Base-by-base conservation (phyloP, 2,888 invertebrate species). In the Melanotus villosus region DNA sequence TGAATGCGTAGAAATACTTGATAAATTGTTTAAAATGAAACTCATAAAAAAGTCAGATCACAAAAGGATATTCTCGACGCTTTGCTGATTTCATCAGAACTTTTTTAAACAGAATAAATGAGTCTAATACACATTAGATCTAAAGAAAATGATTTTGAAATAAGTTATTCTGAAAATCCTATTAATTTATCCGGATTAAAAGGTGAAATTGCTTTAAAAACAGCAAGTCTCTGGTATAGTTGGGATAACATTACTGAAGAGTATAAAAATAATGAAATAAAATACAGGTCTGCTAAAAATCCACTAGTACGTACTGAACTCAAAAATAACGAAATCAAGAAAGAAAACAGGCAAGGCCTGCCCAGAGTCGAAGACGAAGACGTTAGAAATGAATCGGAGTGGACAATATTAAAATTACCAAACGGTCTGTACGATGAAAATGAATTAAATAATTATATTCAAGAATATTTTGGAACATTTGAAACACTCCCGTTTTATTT, bases 1-100 rank as follows among this genome's bases (percentile, higher is more conserved):
- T 66, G 60, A 66, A 66, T 62, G 60, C 66, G 60, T 66, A 47
- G 60, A 66, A 60, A 66, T 66, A 60, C 66, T 66, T 66, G 60
- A 66, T 66, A 66, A 65, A 47, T 47, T 47, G 26, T 47, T 21
- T n/a, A 47, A 47, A 47, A 47, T 47, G 10, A 47, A 41, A 41
- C n/a, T 34, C 7, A 34, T 34, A n/a, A 45, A 45, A 52, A 52
- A 26, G 52, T 52, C 52, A 52, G 52, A 54, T 54, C 34, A 54
- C 16, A 54, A 54, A 50, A 50, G 23, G 12, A 50, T 50, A 50
- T 50, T 50, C 41, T 41, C 36, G 36, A 36, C 10, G 36, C 36
- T 41, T 1, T 12, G 16, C 9, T 41, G n/a, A n/a, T n/a, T n/a
- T n/a, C n/a, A n/a, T n/a, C n/a, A n/a, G n/a, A n/a, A n/a, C n/a